phyloP scores from a whole-genome alignment of 2,113 vertebrate genomes.

The Nematolebias whitei region DNA sequence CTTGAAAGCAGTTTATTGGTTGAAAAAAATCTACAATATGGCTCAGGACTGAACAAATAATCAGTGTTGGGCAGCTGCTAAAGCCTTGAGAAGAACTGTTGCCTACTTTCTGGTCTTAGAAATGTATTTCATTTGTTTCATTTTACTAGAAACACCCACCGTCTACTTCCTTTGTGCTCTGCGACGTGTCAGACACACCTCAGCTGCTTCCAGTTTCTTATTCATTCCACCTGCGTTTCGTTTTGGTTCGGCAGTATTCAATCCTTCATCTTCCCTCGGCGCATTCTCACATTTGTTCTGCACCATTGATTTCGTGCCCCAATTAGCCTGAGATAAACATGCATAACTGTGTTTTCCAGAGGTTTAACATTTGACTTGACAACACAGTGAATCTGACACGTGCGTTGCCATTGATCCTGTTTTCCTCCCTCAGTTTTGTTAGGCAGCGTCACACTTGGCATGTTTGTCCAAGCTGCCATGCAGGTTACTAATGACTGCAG shows the following conservation, averaged over 20 bases:
- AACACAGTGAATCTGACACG: not conserved
- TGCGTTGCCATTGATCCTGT: not conserved
- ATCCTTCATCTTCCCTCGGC: not conserved
- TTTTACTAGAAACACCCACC: not conserved
- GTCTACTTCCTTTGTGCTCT: not conserved
- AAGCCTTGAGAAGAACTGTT: not conserved
- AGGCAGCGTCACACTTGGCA: slow-evolving; percentile 14
- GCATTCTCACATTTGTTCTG: accelerated
- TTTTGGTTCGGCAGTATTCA: not conserved
- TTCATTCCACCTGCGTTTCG: not conserved
- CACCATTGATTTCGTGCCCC: not conserved
- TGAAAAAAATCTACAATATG: slow-evolving; percentile 6
- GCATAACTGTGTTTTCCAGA: not conserved
- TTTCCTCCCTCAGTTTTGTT: not conserved
- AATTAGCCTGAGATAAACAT: not conserved
- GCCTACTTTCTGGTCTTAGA: not conserved
- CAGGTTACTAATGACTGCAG: slow-evolving; percentile 42
- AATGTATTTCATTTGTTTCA: not conserved
- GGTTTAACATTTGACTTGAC: not conserved
- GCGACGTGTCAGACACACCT: not conserved
- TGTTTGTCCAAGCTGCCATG: slow-evolving; percentile 36
- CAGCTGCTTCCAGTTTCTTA: slow-evolving; percentile 8
- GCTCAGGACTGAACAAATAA: not conserved
- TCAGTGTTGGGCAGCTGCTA: not conserved
- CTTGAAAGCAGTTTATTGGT: slow-evolving; percentile 16